These are phyloP conservation scores for Montipora cactus DNA, from an alignment of 64 coral and sea anemone genomes.

Conservation along the genomic window DNA sequence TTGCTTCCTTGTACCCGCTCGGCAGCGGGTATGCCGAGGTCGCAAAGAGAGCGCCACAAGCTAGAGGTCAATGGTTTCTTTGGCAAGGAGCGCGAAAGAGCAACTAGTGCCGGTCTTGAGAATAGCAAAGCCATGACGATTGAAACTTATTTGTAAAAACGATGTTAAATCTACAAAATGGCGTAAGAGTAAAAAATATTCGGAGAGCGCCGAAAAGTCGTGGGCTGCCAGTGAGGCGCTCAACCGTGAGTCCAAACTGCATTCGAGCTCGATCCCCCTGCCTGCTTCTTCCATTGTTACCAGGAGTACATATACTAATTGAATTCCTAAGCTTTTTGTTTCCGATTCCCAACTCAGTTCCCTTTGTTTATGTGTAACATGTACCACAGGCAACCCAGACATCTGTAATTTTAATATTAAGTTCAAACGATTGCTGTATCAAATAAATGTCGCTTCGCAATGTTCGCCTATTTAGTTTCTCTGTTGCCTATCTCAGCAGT, in stretches of 20 bases:
- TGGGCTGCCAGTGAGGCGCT: conserved; percentile 4
- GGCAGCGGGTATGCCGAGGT: conserved; percentile 21
- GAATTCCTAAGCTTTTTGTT: too few relatives aligned
- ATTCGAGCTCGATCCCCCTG: too few relatives aligned
- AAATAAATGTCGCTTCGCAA: too few relatives aligned
- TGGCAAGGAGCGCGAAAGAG: conserved; percentile 7
- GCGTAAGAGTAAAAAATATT: not conserved
- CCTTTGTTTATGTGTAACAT: too few relatives aligned
- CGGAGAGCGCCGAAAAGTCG: not conserved
- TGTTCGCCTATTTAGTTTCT: too few relatives aligned
- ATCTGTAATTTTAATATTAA: too few relatives aligned
- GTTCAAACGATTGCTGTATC: too few relatives aligned
- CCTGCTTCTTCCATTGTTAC: too few relatives aligned
- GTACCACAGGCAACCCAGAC: too few relatives aligned
- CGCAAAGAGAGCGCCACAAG: conserved; percentile 18
- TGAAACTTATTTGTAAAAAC: conserved; percentile 4
- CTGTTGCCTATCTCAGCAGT: too few relatives aligned
- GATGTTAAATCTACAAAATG: not conserved
- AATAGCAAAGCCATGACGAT: conserved; percentile 11
- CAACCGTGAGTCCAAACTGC: not conserved
- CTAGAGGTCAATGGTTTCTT: not conserved
- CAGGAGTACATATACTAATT: too few relatives aligned
- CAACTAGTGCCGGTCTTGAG: conserved; percentile 15
- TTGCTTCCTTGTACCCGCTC: conserved; percentile 9
- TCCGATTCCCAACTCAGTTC: too few relatives aligned